Base-by-base conservation (phyloP, 2,113 vertebrate species). In the Ammodytes marinus region DNA sequence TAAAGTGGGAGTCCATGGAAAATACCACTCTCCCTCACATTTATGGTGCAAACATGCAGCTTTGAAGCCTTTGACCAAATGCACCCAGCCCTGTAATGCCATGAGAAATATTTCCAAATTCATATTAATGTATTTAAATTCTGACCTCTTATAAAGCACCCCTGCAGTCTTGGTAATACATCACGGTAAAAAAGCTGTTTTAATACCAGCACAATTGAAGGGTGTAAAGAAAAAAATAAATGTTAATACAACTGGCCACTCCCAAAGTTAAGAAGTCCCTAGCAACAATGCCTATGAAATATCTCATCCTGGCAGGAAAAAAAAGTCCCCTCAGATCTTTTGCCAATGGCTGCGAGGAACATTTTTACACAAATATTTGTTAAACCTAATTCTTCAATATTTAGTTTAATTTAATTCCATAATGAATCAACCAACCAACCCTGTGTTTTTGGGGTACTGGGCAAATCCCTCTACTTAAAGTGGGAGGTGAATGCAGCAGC, bases 31-130 rank as follows among this genome's bases (percentile, higher is more conserved):
- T 80, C 79, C 49, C 69, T 90, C 82, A 82, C 85, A 73, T 88
- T 84, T 88, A 80, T 68, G 89, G 74, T 89, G 83, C 74, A 92
- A 94, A 93, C 86, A 74, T 35, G 76, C 58, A 65, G 39, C 71
- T 89, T 79, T 80, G 86, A 94, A 91, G 74, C 81, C 80, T 80
- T 66, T 83, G 54, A 74, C 64, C 82, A 59, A 74, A 58, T 81
- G 14, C 76, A 90, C 50, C 66, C 79, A 69, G 37, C 84, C 76
- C 59, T 74, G 53, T 70, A 83, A 88, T 71, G 83, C 86, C 88
- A 88, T 90, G 88, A 93, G 90, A 92, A 91, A 93, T 93, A 93
- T 94, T 88, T 79, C 77, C 79, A 89, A 81, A 91, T 92, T 94
- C 91, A 87, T 93, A 93, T 89, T 87, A 74, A 93, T 93, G 81